phyloP scores from a whole-genome alignment of 2,113 vertebrate species.

The Campylorhamphus procurvoides region DNA sequence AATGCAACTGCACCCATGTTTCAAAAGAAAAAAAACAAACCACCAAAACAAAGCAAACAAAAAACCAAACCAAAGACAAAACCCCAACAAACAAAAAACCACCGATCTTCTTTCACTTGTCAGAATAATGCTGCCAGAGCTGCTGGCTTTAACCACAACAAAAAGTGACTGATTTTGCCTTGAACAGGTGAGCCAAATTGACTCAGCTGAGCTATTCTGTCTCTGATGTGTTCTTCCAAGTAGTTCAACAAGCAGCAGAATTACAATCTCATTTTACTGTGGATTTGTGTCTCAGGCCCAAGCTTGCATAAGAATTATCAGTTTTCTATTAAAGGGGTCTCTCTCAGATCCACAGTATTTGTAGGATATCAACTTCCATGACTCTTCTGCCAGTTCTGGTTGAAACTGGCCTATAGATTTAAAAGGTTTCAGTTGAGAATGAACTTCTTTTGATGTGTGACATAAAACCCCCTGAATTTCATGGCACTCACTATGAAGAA shows the following conservation, averaged over 20 bases:
- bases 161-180: not conserved
- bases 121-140: not conserved
- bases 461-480: not conserved
- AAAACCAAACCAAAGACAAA: not conserved
- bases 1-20: not conserved
- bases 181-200: not conserved
- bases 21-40: not conserved
- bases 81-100: not conserved
- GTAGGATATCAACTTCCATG: rapidly evolving
- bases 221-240: not conserved
- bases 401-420: not conserved
- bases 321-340: not conserved
- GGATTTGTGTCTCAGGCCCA: not conserved
- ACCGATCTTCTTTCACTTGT: not conserved
- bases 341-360: not conserved
- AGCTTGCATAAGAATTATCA: not conserved
- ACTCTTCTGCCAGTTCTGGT: not conserved
- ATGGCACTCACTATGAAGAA: not conserved
- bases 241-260: not conserved
- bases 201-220: not conserved
- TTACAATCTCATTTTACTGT: not conserved
- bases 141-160: not conserved
- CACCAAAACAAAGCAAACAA: not conserved
- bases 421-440: not conserved
- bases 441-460: not conserved